Percentiles rank a stretch among this genome's conserved stretches.
phyloP scores from a whole-genome alignment of 2,797 vertebrate species.

The Allobates femoralis region DNA sequence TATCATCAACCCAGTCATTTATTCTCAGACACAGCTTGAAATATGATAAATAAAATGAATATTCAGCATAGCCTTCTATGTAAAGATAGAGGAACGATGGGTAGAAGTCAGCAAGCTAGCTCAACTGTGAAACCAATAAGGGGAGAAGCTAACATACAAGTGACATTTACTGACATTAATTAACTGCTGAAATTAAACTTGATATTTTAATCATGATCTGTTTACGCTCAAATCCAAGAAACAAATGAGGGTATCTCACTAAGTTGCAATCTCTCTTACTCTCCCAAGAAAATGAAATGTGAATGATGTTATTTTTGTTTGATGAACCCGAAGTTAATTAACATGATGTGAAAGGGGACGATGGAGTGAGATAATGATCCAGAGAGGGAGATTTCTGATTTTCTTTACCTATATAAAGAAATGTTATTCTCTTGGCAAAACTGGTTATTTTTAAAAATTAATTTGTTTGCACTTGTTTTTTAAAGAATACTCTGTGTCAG shows the following conservation, averaged over 20 bases:
- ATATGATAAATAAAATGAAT: constrained; percentile 53
- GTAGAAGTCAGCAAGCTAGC: constrained; percentile 75
- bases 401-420: neutral
- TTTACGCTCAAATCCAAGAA: constrained; percentile 79
- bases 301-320: constrained; percentile 60
- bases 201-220: constrained; percentile 86
- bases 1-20: constrained; percentile 41
- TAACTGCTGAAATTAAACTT: constrained; percentile 86
- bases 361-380: constrained; percentile 30
- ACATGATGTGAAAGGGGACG: constrained; percentile 44
- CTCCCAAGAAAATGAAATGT: constrained; percentile 74
- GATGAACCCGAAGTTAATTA: constrained; percentile 56
- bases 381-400: neutral
- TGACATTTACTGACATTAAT: constrained; percentile 88
- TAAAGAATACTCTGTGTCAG: neutral
- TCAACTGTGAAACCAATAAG: constrained; percentile 77
- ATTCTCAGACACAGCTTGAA: constrained; percentile 58
- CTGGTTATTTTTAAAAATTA: neutral
- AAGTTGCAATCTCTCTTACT: constrained; percentile 82
- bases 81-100: constrained; percentile 67
- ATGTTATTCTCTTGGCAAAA: neutral
- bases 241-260: constrained; percentile 79
- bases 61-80: constrained; percentile 45
- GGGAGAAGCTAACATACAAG: constrained; percentile 80
- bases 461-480: neutral